Evolutionary conservation across 2,797 vertebrate species (phyloP), one percentile per base, ranked within the genome.

Genomic region (Ispidina picta): DNA sequence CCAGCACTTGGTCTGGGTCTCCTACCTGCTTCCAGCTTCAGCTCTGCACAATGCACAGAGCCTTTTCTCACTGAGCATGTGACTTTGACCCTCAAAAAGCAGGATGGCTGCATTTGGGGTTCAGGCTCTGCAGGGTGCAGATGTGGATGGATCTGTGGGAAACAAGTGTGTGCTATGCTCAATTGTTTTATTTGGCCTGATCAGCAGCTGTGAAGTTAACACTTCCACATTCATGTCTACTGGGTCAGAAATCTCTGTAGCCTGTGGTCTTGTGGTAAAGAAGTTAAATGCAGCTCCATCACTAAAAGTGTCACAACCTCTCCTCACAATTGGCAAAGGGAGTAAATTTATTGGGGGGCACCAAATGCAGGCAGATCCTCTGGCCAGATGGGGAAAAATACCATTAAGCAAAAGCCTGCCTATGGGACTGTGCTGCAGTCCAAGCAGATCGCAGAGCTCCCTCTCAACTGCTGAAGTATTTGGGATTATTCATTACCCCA

Each of bases 401-500:
- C 5, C n/a, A 33, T 29, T 25, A 71, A 69, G 29, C 25, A 58
- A 60, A 92, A 90, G 10, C n/a, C 9, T 46, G 55, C 44, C 22
- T 72, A 26, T 65, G 63, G 69, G 52, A 54, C 49, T 78, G n/a
- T 12, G 6, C 13, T 62, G 74, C 39, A 74, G 46, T 52, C 7
- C 14, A 65, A 69, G 41, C 6, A 15, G 88, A 46, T 71, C 58
- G 82, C 70, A 51, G 46, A 83, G 73, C 70, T 75, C 6, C 1
- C 65, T 91, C 88, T 71, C 51, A 72, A 14, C 23, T 25, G 56
- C 65, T 87, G 48, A 84, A 81, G 39, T 63, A 46, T 83, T 82
- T 87, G 85, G 76, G 81, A 79, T 93, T 94, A 93, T 58, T 76
- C 54, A 79, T 73, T 95, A 48, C 69, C 77, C 89, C 52, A 9